Evolutionary conservation across 2,797 vertebrate genomes (phyloP).

Genomic region (Rallus crepitans): DNA sequence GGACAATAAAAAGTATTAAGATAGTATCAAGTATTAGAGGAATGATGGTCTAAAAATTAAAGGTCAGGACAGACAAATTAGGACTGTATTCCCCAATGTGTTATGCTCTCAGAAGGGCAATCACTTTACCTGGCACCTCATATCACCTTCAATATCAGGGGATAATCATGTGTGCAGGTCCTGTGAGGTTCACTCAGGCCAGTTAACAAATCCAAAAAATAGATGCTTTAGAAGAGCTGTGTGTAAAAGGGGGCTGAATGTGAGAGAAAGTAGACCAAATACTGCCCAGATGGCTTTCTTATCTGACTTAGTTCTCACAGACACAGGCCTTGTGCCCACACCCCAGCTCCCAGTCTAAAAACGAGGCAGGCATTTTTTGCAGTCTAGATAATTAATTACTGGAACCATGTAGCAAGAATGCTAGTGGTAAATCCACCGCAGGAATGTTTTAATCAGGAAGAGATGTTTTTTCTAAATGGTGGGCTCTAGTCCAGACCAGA

Average conservation of each 20-base stretch:
- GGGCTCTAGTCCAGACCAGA: conserved; percentile 28
- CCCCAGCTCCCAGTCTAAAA: background rate
- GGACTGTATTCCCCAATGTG: background rate
- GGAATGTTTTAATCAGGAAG: conserved; percentile 48
- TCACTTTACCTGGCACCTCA: background rate
- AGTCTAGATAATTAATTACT: background rate
- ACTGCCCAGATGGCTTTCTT: background rate
- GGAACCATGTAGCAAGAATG: conserved; percentile 23
- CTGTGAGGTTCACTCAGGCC: background rate
- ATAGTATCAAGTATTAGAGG: background rate
- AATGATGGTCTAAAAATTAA: background rate
- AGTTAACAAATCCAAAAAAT: background rate
- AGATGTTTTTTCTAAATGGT: conserved; percentile 25
- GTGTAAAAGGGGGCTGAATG: background rate
- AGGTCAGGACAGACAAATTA: background rate
- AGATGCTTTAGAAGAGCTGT: background rate
- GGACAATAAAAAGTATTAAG: background rate
- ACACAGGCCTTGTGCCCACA: background rate
- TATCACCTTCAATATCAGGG: background rate
- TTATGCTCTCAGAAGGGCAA: background rate
- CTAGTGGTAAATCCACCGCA: conserved; percentile 27
- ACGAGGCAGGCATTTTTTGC: conserved; percentile 2
- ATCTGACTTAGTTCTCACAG: background rate
- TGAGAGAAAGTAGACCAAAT: background rate
- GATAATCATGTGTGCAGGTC: background rate